Percentiles rank a stretch among this genome's conserved stretches.
Conservation (phyloP, 2,113 vertebrate genomes). For the Parotia lawesii region DNA sequence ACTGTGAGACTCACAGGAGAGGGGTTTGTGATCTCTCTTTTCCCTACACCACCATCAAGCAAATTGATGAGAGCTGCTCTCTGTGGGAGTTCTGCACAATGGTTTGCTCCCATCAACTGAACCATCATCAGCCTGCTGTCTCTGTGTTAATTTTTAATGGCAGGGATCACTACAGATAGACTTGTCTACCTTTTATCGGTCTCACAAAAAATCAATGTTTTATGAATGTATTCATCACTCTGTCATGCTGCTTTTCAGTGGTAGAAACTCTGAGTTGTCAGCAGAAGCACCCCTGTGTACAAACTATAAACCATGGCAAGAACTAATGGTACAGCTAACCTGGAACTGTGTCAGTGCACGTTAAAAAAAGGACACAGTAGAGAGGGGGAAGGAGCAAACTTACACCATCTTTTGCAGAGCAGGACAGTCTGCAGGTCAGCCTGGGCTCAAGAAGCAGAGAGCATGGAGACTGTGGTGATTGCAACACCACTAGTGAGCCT, state of each 20-base stretch:
- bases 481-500: neutral
- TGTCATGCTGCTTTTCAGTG: neutral
- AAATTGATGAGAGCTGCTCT: neutral
- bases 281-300: neutral
- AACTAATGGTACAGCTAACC: neutral
- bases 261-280: conserved; percentile 11
- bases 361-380: neutral
- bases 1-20: neutral
- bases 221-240: conserved; percentile 18
- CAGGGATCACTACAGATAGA: conserved; percentile 1
- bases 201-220: neutral
- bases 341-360: neutral
- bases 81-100: neutral
- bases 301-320: neutral
- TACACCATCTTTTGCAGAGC: neutral
- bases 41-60: neutral
- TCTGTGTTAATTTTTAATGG: conserved; percentile 34
- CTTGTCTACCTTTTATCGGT: conserved; percentile 21
- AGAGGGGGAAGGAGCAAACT: neutral
- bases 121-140: neutral
- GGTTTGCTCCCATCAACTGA: neutral
- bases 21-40: neutral
- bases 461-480: neutral
- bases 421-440: neutral
- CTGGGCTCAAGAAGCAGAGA: neutral